Evolutionary conservation across 2,113 vertebrate genomes (phyloP).

Genomic region (Gobiocypris rarus): DNA sequence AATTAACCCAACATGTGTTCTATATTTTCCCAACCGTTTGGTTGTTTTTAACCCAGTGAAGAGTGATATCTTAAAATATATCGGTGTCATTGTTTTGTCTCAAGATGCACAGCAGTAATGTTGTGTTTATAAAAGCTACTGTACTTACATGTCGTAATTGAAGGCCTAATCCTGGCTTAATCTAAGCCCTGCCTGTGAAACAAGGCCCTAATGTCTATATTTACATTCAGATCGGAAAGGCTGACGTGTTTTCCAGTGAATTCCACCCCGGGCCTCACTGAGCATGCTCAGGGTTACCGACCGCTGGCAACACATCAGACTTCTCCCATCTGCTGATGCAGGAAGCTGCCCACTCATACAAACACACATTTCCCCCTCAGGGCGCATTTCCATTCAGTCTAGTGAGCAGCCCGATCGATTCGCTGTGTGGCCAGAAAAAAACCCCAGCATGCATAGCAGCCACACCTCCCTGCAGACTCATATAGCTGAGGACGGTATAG

Average conservation of each 20-base stretch:
- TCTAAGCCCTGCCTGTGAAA: too few species aligned
- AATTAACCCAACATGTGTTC: too few species aligned
- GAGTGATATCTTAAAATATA: too few species aligned
- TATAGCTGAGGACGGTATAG: constrained; percentile 43
- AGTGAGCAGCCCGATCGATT: constrained; percentile 88
- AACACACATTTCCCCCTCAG: constrained; percentile 42
- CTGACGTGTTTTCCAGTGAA: constrained; percentile 13
- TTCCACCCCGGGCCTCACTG: constrained; percentile 56
- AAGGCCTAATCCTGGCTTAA: too few species aligned
- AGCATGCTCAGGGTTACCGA: constrained; percentile 77
- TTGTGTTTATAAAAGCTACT: too few species aligned
- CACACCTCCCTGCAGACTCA: constrained; percentile 48
- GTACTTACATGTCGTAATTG: too few species aligned
- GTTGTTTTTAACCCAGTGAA: too few species aligned
- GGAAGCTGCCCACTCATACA: constrained; percentile 61
- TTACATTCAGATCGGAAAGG: neutral
- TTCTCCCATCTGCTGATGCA: constrained; percentile 84
- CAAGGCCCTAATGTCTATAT: neutral
- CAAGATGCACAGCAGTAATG: too few species aligned
- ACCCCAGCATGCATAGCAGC: constrained; percentile 62
- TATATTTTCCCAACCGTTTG: too few species aligned
- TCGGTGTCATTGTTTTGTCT: too few species aligned
- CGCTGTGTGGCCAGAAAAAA: constrained; percentile 74
- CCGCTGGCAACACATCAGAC: constrained; percentile 80
- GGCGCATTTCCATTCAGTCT: constrained; percentile 86